Conservation (phyloP, 2,888 invertebrate genomes). For the Ennomos fuscantarius region DNA sequence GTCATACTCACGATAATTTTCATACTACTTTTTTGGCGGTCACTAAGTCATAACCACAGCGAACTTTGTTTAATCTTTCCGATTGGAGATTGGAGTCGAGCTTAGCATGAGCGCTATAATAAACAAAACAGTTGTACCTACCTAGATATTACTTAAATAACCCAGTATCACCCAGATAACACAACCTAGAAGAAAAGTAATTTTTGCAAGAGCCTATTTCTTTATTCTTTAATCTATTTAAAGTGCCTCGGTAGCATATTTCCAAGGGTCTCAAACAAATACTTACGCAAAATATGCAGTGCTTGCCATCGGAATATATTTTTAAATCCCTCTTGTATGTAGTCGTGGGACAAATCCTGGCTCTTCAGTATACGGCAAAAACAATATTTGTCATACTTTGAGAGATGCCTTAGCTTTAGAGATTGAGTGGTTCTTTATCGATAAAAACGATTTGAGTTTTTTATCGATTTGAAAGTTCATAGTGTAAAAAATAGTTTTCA, state of each 20-base stretch:
- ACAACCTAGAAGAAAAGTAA: too few species aligned
- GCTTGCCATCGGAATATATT: slow-evolving; percentile 33
- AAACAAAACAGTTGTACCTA: too few species aligned
- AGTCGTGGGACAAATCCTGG: slow-evolving; percentile 23
- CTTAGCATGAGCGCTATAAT: too few species aligned
- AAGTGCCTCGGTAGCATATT: not conserved
- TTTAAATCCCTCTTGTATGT: slow-evolving; percentile 28
- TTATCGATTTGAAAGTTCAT: too few species aligned
- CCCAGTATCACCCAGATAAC: too few species aligned
- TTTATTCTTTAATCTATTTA: not conserved
- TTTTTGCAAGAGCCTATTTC: not conserved
- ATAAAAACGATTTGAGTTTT: slow-evolving; percentile 10
- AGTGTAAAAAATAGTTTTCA: too few species aligned
- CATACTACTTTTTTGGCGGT: too few species aligned
- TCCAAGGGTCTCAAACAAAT: slow-evolving; percentile 11
- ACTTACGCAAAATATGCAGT: slow-evolving; percentile 33
- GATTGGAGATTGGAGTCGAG: too few species aligned
- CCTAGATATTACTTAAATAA: too few species aligned
- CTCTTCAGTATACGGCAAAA: slow-evolving; percentile 46
- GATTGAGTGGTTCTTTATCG: slow-evolving; percentile 39
- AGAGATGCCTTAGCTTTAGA: slow-evolving; percentile 64
- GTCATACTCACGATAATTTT: too few species aligned
- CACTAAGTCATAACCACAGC: too few species aligned
- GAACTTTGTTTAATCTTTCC: too few species aligned
- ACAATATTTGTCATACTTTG: slow-evolving; percentile 81